Base-by-base conservation (phyloP, 23 tunicate genomes). In the Ascidia mentula region DNA sequence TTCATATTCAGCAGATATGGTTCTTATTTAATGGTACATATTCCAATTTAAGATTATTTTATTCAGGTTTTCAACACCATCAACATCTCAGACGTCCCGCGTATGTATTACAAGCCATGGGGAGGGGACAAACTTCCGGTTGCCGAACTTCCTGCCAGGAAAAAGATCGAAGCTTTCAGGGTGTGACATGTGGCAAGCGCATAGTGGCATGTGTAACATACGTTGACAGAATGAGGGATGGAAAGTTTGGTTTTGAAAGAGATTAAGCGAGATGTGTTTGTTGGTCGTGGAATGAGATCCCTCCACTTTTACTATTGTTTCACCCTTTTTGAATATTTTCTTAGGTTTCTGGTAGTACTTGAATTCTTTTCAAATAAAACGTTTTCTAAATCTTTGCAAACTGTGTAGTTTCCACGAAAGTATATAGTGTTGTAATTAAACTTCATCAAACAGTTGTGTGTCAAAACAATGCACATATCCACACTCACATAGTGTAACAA, bases 21-120 rank as follows among this genome's bases (percentile, higher is more conserved):
- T n/a, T n/a, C n/a, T n/a, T n/a, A n/a, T n/a, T n/a, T n/a, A n/a
- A n/a, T n/a, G n/a, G n/a, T n/a, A n/a, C n/a, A n/a, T n/a, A n/a
- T n/a, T n/a, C n/a, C n/a, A n/a, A n/a, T n/a, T n/a, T n/a, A n/a
- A n/a, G n/a, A n/a, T n/a, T n/a, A n/a, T n/a, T n/a, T n/a, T 40
- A 76, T 76, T 26, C 89, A 90, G 95, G 95, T 90, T 4, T 90
- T 84, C 76, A 76, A 85, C 61, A 46, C 72, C 1, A 71, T 90
- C 18, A 84, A 90, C 65, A 65, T 80, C 0, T 40, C 81, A 22
- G 87, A 82, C 40, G 97, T 86, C 6, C 97, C 97, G 2, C 69
- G 97, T 31, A 87, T 92, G 91, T 92, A 92, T 45, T 84, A 87
- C 82, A 92, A 92, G 76, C 97, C 97, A 7, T 92, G 97, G 97